Evolutionary conservation across 2,113 vertebrate genomes (phyloP), one percentile per base, ranked within the genome.

Genomic region (Cyprinodon variegatus): DNA sequence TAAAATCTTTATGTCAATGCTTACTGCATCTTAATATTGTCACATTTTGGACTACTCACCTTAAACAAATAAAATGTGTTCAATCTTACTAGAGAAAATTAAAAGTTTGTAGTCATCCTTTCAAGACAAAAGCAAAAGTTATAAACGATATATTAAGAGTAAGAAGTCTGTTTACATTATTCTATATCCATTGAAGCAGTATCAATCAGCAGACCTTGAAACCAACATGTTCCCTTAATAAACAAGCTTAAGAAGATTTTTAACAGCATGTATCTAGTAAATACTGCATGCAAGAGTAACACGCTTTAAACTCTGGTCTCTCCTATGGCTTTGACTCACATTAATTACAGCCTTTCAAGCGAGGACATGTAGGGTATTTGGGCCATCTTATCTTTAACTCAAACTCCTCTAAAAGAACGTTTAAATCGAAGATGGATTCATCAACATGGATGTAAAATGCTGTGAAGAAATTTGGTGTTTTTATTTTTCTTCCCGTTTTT

Each of bases 1-100:
- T 83, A 78, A 76, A 7, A 74, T 75, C 77, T 81, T 86, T 83
- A 86, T 87, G 83, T 87, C 83, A 81, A 84, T 38, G 73, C 39
- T 79, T 84, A 69, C 75, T 64, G 78, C 66, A 72, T 82, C 65
- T 74, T 76, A 70, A 80, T 70, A n/a, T 72, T 45, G n/a, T 78
- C 59, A 60, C 76, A 78, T 57, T 81, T 61, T 77, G 81, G 75
- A 66, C 41, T 76, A 12, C 40, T 72, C 74, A 83, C 70, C 76
- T 76, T 74, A 70, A 69, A 66, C 38, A 79, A 86, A 85, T 36
- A 64, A 13, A 12, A 62, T 37, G 43, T 12, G 53, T 29, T 29
- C 1, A 70, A 74, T 64, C 13, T 5, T 38, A 11, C n/a, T 37
- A 38, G 29, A 59, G 65, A 14, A 45, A 74, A 71, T 67, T n/a